Base-by-base conservation (phyloP, 2,113 vertebrate genomes). In the Vulpes lagopus region DNA sequence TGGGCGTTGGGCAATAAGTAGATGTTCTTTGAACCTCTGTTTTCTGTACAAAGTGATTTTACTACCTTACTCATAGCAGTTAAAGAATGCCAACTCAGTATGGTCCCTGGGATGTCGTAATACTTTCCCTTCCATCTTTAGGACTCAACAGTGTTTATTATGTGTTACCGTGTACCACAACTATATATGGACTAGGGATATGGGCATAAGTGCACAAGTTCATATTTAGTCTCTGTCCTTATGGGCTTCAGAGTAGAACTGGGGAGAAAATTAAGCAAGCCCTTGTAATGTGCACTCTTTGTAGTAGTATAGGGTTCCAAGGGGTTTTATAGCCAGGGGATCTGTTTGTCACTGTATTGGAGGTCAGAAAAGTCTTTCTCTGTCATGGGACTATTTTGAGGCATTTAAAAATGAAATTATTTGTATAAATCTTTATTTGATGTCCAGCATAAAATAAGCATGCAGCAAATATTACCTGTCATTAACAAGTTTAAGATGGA, bases 41-140 rank as follows among this genome's bases (percentile, higher is more conserved):
- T 95, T 93, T 73, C 16, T 87, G 8, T 55, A 80, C 89, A 94
- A 49, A 43, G 43, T n/a, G 11, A 81, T 78, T 89, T 94, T 93
- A n/a, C 30, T 80, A 5, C 55, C 5, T n/a, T 69, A 64, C 0
- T 88, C 19, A 27, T 4, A 53, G 32, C 32, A 43, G 7, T 17
- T 71, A 92, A 73, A 12, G 10, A 82, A 89, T 9, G 20, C 22
- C 30, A 35, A 64, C 27, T 49, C 74, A 53, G 3, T 14, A 35
- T 49, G 82, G 38, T 55, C 10, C 8, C 64, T 87, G 38, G 51
- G 11, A 51, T 17, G 35, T 11, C n/a, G 32, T 23, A 49, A 57
- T 71, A n/a, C 3, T 17, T 74, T 91, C 38, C 67, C 12, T 69
- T 64, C 73, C 25, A 5, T 14, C 60, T 59, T 93, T 35, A 60